These are phyloP conservation scores for Drosophila gaucha DNA, from an alignment of 2,888 invertebrate species.

Conservation along the genomic window DNA sequence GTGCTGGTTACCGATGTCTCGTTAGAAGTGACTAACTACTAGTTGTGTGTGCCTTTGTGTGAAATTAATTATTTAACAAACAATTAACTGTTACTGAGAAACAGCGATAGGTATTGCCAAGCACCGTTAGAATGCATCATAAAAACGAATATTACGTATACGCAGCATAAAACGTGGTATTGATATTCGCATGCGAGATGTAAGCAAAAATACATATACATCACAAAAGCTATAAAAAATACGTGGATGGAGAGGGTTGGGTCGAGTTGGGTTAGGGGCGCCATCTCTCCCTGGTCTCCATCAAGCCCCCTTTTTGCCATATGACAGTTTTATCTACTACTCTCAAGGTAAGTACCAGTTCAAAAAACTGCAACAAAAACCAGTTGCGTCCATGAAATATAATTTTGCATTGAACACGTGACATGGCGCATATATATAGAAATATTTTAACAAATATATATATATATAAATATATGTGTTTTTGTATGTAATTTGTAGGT, in stretches of 20 bases:
- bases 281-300: not conserved
- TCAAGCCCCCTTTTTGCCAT: not conserved
- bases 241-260: no score
- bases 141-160: slow-evolving; percentile 32
- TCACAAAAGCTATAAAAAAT: no score
- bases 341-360: slow-evolving; percentile 30
- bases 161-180: slow-evolving; percentile 28
- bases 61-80: slow-evolving; percentile 71
- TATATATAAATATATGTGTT: not conserved
- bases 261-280: not conserved
- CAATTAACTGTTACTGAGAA: slow-evolving; percentile 58
- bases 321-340: slow-evolving; percentile 29
- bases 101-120: slow-evolving; percentile 30
- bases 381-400: slow-evolving; percentile 13
- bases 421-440: not conserved
- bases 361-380: not conserved
- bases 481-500: not conserved
- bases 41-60: not conserved
- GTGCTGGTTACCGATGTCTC: slow-evolving; percentile 31
- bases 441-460: not conserved
- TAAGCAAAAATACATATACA: no score
- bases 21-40: slow-evolving; percentile 10
- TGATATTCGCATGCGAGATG: not conserved
- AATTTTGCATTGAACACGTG: slow-evolving; percentile 30
- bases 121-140: slow-evolving; percentile 65